Percentiles rank a stretch among this genome's conserved stretches.
Evolutionary conservation across 2,888 invertebrate species (phyloP).

Genomic region (Drosophila kokeensis): DNA sequence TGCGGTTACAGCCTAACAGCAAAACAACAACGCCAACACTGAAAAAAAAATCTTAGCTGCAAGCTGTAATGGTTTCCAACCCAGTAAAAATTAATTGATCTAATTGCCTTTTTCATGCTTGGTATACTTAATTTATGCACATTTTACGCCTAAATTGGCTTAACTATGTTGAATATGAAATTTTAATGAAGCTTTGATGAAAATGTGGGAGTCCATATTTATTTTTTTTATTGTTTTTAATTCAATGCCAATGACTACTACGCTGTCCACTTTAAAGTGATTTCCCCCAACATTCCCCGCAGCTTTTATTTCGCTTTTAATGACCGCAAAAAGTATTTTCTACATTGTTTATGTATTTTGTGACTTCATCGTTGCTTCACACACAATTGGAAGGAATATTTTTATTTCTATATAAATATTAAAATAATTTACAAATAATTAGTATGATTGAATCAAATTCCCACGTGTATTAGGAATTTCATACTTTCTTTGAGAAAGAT

Average conservation of each 20-base stretch:
- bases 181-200: background rate
- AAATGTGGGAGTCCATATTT: background rate
- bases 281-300: background rate
- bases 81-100: background rate
- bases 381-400: background rate
- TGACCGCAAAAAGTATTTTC: background rate
- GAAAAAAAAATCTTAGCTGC: constrained; percentile 5
- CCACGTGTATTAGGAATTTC: background rate
- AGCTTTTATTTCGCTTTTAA: background rate
- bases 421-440: background rate
- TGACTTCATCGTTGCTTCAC: background rate
- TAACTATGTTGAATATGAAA: background rate
- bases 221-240: background rate
- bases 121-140: background rate
- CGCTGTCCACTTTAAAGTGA: background rate
- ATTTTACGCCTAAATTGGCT: background rate
- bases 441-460: background rate
- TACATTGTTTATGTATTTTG: background rate
- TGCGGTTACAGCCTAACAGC: constrained; percentile 19
- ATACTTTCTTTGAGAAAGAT: background rate
- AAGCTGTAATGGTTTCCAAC: background rate
- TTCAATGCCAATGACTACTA: background rate
- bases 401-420: background rate
- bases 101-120: constrained; percentile 2
- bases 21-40: constrained; percentile 4